Conservation (phyloP, 2,113 vertebrate genomes). For the Aramus guarauna region DNA sequence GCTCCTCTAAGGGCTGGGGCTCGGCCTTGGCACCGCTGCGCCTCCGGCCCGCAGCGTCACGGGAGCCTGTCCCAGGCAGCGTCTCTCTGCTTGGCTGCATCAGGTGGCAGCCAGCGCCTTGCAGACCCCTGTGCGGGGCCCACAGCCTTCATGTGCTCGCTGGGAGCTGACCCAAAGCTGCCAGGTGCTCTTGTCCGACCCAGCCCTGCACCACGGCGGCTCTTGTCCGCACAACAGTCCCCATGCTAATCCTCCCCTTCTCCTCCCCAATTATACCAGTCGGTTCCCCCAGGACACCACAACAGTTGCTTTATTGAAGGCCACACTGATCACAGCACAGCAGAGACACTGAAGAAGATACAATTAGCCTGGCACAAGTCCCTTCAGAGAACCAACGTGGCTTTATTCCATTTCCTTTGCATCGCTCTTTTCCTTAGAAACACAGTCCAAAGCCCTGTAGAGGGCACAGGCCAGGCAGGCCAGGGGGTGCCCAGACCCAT, state of each 20-base stretch:
- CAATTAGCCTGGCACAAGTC: neutral
- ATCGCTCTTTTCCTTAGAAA: neutral
- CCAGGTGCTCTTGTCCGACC: neutral
- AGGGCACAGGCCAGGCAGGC: neutral
- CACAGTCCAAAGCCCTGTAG: neutral
- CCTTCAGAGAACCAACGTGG: neutral
- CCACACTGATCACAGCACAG: neutral
- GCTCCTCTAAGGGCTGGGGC: neutral
- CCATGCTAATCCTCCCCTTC: neutral
- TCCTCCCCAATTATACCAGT: neutral
- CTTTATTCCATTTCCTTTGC: neutral
- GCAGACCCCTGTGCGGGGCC: neutral
- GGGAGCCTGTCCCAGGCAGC: neutral
- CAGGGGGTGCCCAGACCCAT: neutral
- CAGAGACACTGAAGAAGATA: neutral
- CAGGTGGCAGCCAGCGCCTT: accelerated
- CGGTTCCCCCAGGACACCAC: neutral
- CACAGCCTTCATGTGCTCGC: accelerated
- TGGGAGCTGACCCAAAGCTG: neutral
- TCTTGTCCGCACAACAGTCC: neutral
- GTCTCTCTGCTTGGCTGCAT: accelerated
- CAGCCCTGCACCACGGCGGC: neutral
- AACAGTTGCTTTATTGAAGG: neutral
- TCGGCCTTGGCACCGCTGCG: neutral
- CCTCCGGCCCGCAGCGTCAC: accelerated